phyloP scores from a whole-genome alignment of 2,888 invertebrate species.

The Scaptomyza tumidula region DNA sequence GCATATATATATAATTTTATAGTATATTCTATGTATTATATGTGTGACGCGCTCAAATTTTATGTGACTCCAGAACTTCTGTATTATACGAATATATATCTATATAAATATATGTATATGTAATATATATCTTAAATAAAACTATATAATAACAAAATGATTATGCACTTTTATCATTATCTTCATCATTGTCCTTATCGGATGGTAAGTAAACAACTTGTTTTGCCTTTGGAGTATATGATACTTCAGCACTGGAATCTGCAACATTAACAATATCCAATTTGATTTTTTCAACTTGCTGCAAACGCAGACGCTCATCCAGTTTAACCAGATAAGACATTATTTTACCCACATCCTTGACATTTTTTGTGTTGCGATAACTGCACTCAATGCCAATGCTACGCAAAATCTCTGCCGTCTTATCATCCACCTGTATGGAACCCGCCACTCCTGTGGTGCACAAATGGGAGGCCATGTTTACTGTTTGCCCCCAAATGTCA shows the following conservation, averaged over 20 bases:
- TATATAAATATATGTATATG: slow-evolving; percentile 46
- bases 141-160: slow-evolving; percentile 4
- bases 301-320: slow-evolving; percentile 17
- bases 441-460: slow-evolving; percentile 93
- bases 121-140: slow-evolving; percentile 34
- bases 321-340: slow-evolving; percentile 86
- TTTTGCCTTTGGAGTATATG: no score
- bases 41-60: slow-evolving; percentile 39
- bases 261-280: background rate
- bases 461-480: slow-evolving; percentile 97
- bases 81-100: slow-evolving; percentile 56
- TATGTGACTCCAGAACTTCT: slow-evolving; percentile 49
- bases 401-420: slow-evolving; percentile 88
- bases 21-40: background rate
- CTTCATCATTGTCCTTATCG: no score
- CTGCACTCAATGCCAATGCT: slow-evolving; percentile 88
- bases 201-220: background rate
- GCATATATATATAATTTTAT: slow-evolving; percentile 18
- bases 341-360: slow-evolving; percentile 88
- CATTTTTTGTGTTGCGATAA: slow-evolving; percentile 88
- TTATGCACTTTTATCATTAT: background rate
- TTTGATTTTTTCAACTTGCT: slow-evolving; percentile 1
- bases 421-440: slow-evolving; percentile 90
- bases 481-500: background rate
- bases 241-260: background rate